Base-by-base conservation (phyloP, 1,140 invertebrate genomes). In the Aphelenchoides besseyi region DNA sequence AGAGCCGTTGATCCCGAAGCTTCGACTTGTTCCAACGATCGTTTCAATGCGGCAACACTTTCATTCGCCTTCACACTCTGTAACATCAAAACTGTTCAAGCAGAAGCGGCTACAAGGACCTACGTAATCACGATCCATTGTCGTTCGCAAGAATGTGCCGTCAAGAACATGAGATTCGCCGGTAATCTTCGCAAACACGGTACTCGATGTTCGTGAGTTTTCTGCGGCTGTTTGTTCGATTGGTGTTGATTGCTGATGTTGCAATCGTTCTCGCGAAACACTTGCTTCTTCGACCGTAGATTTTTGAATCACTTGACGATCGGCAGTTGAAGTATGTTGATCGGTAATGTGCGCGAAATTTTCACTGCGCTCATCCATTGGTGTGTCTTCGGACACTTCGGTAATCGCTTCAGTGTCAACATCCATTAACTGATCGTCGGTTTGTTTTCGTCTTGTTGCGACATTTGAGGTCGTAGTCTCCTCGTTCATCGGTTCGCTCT, bases 291-390 rank as follows among this genome's bases (percentile, higher is more conserved):
- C 71, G 1, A 72, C 37, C 5, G 67, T 74, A 2, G 71, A 57
- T 30, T 32, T 74, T 72, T 72, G 71, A 29, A 72, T 35, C n/a
- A 72, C 37, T 48, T 69, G 57, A 35, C 48, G 68, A 48, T 70
- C 68, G 0, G 16, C 35, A 8, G 3, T 55, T 12, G 30, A 28
- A 53, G n/a, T 30, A 16, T 69, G n/a, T 12, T 69, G 29, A 29
- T 69, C 68, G 37, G n/a, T 33, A 28, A 69, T 69, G 36, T 69
- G 68, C 2, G 68, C 68, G 18, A 69, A 26, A 41, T 26, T 64
- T 26, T 69, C 37, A n/a, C 30, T 36, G 18, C n/a, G n/a, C 48
- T 69, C 68, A 53, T 69, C 68, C 16, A 69, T 23, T 5, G 33
- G 23, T 12, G 33, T 37, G 16, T 69, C 68, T 68, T 69, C 68